Evolutionary conservation across 2,797 vertebrate genomes (phyloP), one percentile per base, ranked within the genome.

Genomic region (Sphenodon punctatus): DNA sequence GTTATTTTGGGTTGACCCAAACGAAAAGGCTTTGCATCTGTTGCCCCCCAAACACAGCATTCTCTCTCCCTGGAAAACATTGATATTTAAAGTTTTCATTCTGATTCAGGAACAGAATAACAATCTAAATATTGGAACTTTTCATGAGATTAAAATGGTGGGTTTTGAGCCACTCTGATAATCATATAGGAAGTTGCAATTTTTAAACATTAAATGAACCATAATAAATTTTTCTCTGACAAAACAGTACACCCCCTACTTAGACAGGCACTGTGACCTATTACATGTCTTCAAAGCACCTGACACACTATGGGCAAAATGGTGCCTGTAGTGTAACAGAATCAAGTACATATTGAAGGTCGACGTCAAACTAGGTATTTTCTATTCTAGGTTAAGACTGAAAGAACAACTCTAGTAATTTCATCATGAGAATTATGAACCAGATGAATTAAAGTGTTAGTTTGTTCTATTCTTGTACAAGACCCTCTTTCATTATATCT

Each of bases 391-490:
- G 51, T 76, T 74, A 78, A 78, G 34, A 48, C 17, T 71, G 87
- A 87, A 90, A 88, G 51, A 80, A 87, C 41, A 75, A 19, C 41
- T 82, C 11, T 65, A 82, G 19, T 7, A 78, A 86, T 74, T 43
- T 43, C 67, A 73, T 58, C 36, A 42, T 41, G 64, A 69, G 56
- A 84, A 70, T 30, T 85, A 67, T 15, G 12, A 88, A 12, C 51
- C 76, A 82, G 78, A 84, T 63, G 67, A 90, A 90, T 78, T 76
- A 89, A n/a, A 86, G 84, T 80, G 91, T 78, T 87, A 92, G 87
- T 92, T 90, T 93, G 87, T 63, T 79, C 82, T 86, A 89, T 82
- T 92, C 59, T 85, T 82, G 63, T 88, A 85, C 69, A 72, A 88
- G 88, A 76, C 87, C 60, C 25, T 83, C 68, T 92, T 90, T 90